phyloP scores from a whole-genome alignment of 2,888 invertebrate species.

The Sinelater perroti region DNA sequence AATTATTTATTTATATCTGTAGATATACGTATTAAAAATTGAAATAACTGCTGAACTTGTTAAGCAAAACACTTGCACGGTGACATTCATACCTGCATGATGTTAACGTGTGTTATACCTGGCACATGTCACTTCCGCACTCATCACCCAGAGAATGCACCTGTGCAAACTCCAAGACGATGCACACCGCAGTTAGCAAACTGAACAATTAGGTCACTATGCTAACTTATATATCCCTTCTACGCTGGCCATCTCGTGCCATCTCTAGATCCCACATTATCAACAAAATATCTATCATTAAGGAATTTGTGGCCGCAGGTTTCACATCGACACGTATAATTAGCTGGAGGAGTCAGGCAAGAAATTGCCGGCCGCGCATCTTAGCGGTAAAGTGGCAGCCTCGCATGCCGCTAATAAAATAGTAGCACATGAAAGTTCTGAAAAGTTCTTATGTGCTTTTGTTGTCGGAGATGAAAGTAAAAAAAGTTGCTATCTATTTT shows the following conservation, averaged over 20 bases:
- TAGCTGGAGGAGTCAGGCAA: slow-evolving; percentile 11
- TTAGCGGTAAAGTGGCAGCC: too few relatives aligned
- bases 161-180: slow-evolving; percentile 32
- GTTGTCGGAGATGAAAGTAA: too few relatives aligned
- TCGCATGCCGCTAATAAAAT: too few relatives aligned
- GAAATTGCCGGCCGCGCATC: slow-evolving; percentile 1
- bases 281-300: slow-evolving; percentile 38
- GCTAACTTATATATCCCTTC: slow-evolving; percentile 72
- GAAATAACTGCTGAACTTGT: too few relatives aligned
- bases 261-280: slow-evolving; percentile 37
- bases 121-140: slow-evolving; percentile 31
- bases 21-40: too few relatives aligned
- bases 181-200: slow-evolving; percentile 49
- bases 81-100: slow-evolving; percentile 26
- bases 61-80: not conserved
- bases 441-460: too few relatives aligned
- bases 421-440: too few relatives aligned
- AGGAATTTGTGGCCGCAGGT: slow-evolving; percentile 33
- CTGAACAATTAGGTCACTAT: slow-evolving; percentile 60
- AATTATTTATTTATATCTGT: too few relatives aligned
- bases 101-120: slow-evolving; percentile 24
- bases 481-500: too few relatives aligned
- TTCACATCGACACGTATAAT: slow-evolving; percentile 28
- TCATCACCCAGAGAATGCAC: slow-evolving; percentile 32
- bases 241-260: slow-evolving; percentile 34